Evolutionary conservation across 2,113 vertebrate genomes (phyloP).

Genomic region (Clarias batrachus): DNA sequence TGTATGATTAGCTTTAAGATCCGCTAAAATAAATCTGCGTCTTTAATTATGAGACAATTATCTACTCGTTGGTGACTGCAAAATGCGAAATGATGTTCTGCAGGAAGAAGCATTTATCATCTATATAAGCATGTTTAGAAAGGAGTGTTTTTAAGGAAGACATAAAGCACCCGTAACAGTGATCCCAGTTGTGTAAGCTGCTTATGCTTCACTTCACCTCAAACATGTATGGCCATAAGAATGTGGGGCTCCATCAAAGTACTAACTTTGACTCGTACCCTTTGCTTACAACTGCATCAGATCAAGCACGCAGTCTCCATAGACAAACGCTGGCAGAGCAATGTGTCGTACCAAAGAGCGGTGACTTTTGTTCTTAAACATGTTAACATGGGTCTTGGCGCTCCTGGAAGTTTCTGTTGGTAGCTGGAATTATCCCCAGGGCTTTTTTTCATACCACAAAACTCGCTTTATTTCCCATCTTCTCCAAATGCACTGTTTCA

Average conservation of each 20-base stretch:
- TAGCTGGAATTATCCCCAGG: too few relatives aligned
- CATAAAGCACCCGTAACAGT: neutral
- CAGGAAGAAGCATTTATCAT: neutral
- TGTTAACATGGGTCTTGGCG: too few relatives aligned
- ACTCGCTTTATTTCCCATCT: too few relatives aligned
- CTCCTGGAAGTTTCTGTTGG: too few relatives aligned
- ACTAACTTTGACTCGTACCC: neutral
- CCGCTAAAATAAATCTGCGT: neutral
- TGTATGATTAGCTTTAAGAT: neutral
- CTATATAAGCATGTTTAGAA: neutral
- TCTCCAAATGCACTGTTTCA: too few relatives aligned
- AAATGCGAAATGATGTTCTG: neutral
- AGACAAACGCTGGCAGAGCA: neutral
- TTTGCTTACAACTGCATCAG: neutral
- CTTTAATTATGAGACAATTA: neutral
- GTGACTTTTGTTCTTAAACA: too few relatives aligned
- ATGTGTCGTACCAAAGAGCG: neutral
- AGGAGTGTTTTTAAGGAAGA: neutral
- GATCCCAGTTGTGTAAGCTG: neutral
- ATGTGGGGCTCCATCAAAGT: neutral
- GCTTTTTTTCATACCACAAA: too few relatives aligned
- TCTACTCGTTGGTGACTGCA: neutral
- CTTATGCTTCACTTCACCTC: neutral
- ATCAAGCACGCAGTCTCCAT: neutral
- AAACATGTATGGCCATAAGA: neutral